Evolutionary conservation across 2,113 vertebrate genomes (phyloP), one percentile per base, ranked within the genome.

Genomic region (Xiphias gladius): DNA sequence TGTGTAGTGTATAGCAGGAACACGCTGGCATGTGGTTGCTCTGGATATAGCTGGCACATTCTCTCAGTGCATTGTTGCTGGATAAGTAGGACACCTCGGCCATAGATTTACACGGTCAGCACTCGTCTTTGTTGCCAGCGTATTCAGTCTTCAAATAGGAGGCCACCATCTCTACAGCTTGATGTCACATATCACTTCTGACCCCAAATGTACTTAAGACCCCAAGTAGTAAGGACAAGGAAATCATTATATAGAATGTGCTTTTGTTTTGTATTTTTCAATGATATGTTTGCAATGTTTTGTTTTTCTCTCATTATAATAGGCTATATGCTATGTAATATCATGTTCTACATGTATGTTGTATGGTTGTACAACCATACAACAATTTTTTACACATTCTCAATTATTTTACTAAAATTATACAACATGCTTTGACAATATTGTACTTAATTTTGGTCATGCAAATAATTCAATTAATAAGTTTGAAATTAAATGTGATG

Each of bases 51-150:
- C 72, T 24, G 46, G 39, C 69, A 77, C 54, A 75, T 83, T 86
- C 72, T 52, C 41, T 70, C 14, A 22, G 72, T 83, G 62, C 81
- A 79, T 82, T 43, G 28, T 59, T 71, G 26, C 32, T 86, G 67
- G 67, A 82, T 70, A 86, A 84, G 73, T 75, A 83, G 87, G 84
- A 71, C 71, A 87, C 73, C 64, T 82, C 58, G 70, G 72, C 39
- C 55, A 30, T 32, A 43, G 79, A 75, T 55, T 69, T 73, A 79
- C 68, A 69, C 14, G 73, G 24, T 50, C 69, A 73, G 80, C 58
- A 55, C 61, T 77, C 30, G 5, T 70, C 75, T 84, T 80, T 85
- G 85, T 88, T 82, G 35, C 11, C n/a, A 69, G 66, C 10, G n/a
- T 73, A 58, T 80, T 64, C 24, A 54, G 46, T 39, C 59, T 63